phyloP scores from a whole-genome alignment of 2,888 invertebrate species.

The Incurvaria masculella region DNA sequence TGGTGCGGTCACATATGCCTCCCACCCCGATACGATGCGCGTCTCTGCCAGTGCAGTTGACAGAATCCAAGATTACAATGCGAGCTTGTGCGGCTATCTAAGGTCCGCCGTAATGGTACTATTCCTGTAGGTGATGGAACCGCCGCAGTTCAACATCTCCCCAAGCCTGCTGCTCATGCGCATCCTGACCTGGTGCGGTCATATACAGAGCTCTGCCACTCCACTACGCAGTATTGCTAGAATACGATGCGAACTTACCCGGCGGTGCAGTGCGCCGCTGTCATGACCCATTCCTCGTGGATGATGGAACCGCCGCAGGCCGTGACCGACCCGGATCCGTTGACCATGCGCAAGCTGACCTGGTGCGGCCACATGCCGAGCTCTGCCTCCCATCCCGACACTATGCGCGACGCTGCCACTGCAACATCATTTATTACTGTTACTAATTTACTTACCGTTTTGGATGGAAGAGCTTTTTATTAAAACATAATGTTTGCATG shows the following conservation, averaged over 20 bases:
- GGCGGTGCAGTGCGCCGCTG: slow-evolving; percentile 25
- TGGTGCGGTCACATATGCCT: neutral
- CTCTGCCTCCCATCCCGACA: slow-evolving; percentile 27
- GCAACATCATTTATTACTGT: slow-evolving; percentile 17
- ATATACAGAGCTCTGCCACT: slow-evolving; percentile 34
- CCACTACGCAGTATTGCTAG: no score
- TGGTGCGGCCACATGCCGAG: slow-evolving; percentile 31
- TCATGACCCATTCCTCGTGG: slow-evolving; percentile 27
- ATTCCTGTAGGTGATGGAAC: slow-evolving; percentile 29
- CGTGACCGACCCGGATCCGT: slow-evolving; percentile 20
- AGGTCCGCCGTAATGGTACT: slow-evolving; percentile 40
- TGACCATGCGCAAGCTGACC: slow-evolving; percentile 27
- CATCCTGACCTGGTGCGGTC: slow-evolving; percentile 30
- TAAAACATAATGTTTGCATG: neutral
- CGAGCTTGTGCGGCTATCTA: slow-evolving; percentile 44
- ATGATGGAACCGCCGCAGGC: slow-evolving; percentile 32
- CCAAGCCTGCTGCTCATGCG: slow-evolving; percentile 28
- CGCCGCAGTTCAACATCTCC: slow-evolving; percentile 31
- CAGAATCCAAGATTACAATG: slow-evolving; percentile 24
- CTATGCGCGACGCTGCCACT: slow-evolving; percentile 19
- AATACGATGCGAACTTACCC: slow-evolving; percentile 28
- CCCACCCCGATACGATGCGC: neutral
- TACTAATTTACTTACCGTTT: neutral
- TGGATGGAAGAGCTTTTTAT: neutral
- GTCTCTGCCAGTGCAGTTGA: neutral